Evolutionary conservation across 1,140 invertebrate species (phyloP), one percentile per base, ranked within the genome.

Genomic region (Drosophila erecta): DNA sequence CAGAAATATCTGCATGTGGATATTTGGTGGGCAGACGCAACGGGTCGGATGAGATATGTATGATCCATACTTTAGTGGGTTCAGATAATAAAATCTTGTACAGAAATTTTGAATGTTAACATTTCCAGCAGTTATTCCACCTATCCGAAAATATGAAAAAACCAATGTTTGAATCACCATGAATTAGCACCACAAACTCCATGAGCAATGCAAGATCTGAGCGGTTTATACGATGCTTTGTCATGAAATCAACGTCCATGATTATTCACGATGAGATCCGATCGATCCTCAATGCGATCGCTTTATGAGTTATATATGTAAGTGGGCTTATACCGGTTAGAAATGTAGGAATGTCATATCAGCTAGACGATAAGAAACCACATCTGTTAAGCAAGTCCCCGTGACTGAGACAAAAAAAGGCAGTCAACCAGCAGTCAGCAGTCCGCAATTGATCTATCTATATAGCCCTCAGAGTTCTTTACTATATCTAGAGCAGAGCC

Each of bases 311-410:
- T 38, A 5, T 69, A 65, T 55, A 43, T 44, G 35, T 53, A 37
- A 44, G 33, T 66, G 17, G 20, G 17, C 57, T 17, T 30, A 8
- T 55, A 10, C 15, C 12, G 4, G 30, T 8, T 30, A 30, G 30
- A 30, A 30, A 14, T 10, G 53, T 14, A 43, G 50, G 54, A 27
- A n/a, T 54, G 64, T 35, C 40, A 55, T 71, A 74, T 74, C 71
- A 55, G 71, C 27, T 20, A 14, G 55, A 10, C 58, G 71, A 74
- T 74, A 74, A 74, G 69, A 53, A 30, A 27, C 5, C 58, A 74
- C 71, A 74, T 74, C 71, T 74, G 71, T 74, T 62, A 74, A 73
- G 71, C 69, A 75, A 65, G 72, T 61, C 62, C 33, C 50, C 46
- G 49, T 53, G 72, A 74, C 70, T 47, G 27, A 54, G 38, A 54